A percentile compares a stretch with the other conserved stretches of the same genome.
Conservation (phyloP, 1,140 invertebrate species). For the Amphibalanus amphitrite region DNA sequence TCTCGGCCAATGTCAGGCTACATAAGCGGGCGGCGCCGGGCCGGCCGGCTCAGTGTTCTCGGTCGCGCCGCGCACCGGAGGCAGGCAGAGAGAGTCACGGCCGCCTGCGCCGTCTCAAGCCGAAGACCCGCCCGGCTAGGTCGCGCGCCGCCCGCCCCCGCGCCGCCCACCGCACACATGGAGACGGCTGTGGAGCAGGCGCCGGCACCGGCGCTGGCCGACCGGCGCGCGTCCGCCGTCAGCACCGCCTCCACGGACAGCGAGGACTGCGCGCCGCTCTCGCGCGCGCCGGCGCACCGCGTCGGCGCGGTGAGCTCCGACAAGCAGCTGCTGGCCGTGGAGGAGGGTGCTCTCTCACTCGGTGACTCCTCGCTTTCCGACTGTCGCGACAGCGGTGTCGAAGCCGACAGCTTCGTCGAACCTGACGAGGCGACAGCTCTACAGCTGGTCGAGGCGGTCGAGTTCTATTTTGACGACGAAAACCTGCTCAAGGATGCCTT, state of each 20-base stretch:
- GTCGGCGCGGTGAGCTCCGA: background rate
- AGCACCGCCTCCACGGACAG: background rate
- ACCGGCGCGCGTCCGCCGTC: background rate
- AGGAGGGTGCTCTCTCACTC: background rate
- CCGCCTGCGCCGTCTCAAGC: no score
- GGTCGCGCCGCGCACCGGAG: no score
- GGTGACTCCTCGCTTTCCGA: conserved; percentile 4
- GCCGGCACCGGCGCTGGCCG: background rate
- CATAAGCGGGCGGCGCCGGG: background rate
- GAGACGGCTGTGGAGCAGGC: background rate
- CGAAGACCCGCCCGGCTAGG: background rate
- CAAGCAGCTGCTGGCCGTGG: conserved; percentile 1
- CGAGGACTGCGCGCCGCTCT: background rate
- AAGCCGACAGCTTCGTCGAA: conserved; percentile 19
- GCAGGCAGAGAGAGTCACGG: background rate
- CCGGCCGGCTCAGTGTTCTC: background rate
- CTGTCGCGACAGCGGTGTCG: conserved; percentile 18
- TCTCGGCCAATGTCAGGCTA: background rate
- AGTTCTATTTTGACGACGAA: conserved; percentile 89
- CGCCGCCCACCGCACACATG: background rate
- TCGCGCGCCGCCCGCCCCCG: background rate
- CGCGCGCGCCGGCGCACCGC: no score
- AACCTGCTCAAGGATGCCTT: conserved; percentile 91
- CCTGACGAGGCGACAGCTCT: conserved; percentile 18
- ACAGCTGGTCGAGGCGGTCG: conserved; percentile 60